Conservation (phyloP, 2,797 vertebrate species). For the Sitta carolinensis region DNA sequence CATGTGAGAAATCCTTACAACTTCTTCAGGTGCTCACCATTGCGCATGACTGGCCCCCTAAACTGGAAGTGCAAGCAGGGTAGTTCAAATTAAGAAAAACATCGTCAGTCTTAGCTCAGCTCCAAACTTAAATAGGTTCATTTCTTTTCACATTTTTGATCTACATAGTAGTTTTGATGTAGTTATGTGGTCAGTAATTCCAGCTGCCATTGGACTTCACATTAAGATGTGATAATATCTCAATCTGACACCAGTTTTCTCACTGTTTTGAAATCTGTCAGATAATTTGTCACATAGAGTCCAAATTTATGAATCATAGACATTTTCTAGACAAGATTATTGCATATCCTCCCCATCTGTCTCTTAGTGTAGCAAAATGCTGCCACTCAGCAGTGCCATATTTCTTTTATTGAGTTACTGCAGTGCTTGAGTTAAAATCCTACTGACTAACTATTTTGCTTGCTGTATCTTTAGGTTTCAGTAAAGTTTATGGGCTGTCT, state of each 20-base stretch:
- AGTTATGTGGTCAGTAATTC: constrained; percentile 60
- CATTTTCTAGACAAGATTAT: constrained; percentile 50
- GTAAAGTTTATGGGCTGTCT: neutral
- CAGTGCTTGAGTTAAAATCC: neutral
- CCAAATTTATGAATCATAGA: constrained; percentile 66
- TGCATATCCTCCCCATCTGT: constrained; percentile 56
- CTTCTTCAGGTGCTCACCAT: neutral
- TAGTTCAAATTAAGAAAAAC: neutral
- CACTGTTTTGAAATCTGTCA: constrained; percentile 65
- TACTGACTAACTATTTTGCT: neutral
- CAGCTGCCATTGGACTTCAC: constrained; percentile 53
- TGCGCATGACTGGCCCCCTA: neutral
- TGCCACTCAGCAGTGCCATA: constrained; percentile 18
- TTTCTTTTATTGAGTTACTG: constrained; percentile 35
- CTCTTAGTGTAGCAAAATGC: neutral
- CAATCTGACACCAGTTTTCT: constrained; percentile 51
- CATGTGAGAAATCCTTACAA: accelerated
- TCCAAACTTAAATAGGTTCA: neutral
- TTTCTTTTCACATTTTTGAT: neutral
- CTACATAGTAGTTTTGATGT: neutral
- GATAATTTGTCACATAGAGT: constrained; percentile 56
- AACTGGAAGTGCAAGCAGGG: neutral
- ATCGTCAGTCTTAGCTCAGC: neutral
- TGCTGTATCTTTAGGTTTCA: neutral
- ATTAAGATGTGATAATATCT: constrained; percentile 44